phyloP scores from a whole-genome alignment of 2,888 invertebrate species.

The Drosophila subsilvestris region DNA sequence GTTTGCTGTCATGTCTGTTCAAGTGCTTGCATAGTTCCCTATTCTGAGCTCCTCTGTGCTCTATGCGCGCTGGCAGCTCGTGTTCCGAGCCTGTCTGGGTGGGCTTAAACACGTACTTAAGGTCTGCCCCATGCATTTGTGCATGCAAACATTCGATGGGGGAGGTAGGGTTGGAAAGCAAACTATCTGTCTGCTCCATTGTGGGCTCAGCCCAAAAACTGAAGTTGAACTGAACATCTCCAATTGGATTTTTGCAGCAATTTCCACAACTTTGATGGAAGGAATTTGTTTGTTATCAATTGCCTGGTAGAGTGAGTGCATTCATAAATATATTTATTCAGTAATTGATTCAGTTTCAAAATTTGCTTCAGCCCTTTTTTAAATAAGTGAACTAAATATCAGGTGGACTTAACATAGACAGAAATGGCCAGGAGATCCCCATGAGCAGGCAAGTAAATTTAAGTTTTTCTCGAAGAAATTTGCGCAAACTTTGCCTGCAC shows the following conservation, averaged over 20 bases:
- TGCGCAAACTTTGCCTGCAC: constrained; percentile 17
- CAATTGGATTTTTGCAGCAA: neutral
- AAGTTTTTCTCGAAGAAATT: neutral
- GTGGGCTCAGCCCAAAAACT: neutral
- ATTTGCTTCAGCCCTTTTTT: too few species aligned
- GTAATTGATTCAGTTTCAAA: neutral
- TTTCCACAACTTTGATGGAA: neutral
- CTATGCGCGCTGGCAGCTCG: constrained; percentile 8
- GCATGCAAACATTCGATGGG: constrained; percentile 41
- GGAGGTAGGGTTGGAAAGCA: neutral
- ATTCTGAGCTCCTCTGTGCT: constrained; percentile 13
- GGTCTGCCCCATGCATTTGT: constrained; percentile 55
- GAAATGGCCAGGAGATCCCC: too few species aligned
- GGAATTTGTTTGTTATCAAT: neutral
- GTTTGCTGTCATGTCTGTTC: constrained; percentile 44
- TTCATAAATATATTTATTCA: neutral
- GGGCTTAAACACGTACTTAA: constrained; percentile 72
- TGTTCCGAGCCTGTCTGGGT: constrained; percentile 26
- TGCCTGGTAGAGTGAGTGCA: neutral
- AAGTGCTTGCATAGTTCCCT: constrained; percentile 28
- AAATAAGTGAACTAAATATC: neutral
- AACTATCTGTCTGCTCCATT: neutral
- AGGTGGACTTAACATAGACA: neutral
- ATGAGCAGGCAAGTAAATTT: too few species aligned
- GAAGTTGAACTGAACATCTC: neutral